Percentiles rank a stretch among this genome's conserved stretches.
These are phyloP conservation scores for Dromaius novaehollandiae DNA, from an alignment of 2,113 vertebrate species.

Conservation along the genomic window DNA sequence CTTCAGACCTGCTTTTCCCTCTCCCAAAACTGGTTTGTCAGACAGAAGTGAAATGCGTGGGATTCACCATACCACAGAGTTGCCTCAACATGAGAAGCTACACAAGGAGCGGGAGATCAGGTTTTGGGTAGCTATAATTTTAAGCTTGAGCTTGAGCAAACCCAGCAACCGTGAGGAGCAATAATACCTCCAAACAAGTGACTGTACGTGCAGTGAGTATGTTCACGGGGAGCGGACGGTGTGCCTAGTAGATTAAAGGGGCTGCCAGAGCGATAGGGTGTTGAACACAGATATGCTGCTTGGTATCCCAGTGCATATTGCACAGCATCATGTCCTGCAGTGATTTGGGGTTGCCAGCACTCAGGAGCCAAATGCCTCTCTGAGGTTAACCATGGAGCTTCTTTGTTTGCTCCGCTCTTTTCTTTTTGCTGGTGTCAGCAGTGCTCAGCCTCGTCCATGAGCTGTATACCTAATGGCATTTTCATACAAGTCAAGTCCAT, in stretches of 20 bases:
- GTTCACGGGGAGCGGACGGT: not conserved
- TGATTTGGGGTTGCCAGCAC: fast-evolving
- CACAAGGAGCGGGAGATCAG: not conserved
- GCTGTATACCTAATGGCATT: not conserved
- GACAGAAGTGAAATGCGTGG: not conserved
- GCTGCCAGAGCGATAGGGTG: not conserved
- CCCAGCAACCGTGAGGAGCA: not conserved
- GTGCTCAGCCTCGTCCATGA: not conserved
- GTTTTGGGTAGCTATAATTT: not conserved
- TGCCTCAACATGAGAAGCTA: not conserved
- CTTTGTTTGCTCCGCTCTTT: not conserved
- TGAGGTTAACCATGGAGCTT: not conserved
- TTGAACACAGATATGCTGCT: not conserved
- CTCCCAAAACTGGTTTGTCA: not conserved
- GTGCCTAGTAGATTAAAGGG: not conserved
- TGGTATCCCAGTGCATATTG: fast-evolving
- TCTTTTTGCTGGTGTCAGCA: not conserved
- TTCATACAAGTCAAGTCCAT: fast-evolving
- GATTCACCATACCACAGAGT: fast-evolving
- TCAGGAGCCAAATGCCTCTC: not conserved
- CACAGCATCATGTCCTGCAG: fast-evolving
- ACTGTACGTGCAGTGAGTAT: not conserved
- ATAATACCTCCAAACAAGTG: not conserved
- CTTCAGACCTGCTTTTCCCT: not conserved
- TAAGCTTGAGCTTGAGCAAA: not conserved